Evolutionary conservation across 2,888 invertebrate genomes (phyloP).

Genomic region (Dynastes grantii): DNA sequence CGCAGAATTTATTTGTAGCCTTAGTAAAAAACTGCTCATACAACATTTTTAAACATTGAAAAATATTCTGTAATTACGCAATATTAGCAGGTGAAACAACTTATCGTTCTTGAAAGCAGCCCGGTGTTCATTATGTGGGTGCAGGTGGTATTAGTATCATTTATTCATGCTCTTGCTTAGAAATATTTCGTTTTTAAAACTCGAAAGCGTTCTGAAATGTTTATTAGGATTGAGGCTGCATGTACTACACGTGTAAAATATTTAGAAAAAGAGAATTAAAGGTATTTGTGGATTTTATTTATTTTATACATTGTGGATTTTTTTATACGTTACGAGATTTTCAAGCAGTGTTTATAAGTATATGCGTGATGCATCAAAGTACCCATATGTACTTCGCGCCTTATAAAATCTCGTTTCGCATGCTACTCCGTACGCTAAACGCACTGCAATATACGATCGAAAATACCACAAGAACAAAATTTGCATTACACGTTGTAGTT

Average conservation of each 20-base stretch:
- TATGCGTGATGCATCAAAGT: not conserved
- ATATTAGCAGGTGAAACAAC: not conserved
- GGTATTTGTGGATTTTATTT: no score
- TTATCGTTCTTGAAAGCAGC: not conserved
- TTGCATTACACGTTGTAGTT: conserved; percentile 39
- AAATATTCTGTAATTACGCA: no score
- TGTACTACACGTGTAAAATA: no score
- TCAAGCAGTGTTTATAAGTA: not conserved
- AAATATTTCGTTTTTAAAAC: not conserved
- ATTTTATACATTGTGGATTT: no score
- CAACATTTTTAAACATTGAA: no score
- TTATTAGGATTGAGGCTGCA: no score
- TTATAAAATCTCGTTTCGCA: conserved; percentile 13
- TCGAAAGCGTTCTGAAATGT: no score
- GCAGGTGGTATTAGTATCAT: not conserved
- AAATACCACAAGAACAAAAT: conserved; percentile 37
- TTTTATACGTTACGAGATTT: no score
- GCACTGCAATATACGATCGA: conserved; percentile 25
- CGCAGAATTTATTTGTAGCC: no score
- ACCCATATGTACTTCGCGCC: not conserved
- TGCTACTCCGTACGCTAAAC: conserved; percentile 8
- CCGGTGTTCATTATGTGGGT: not conserved
- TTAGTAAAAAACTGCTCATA: no score
- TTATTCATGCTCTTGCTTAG: not conserved
- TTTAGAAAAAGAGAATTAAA: no score